Evolutionary conservation across 2,888 invertebrate species (phyloP), one percentile per base, ranked within the genome.

Genomic region (Mesorhabditis sp.): DNA sequence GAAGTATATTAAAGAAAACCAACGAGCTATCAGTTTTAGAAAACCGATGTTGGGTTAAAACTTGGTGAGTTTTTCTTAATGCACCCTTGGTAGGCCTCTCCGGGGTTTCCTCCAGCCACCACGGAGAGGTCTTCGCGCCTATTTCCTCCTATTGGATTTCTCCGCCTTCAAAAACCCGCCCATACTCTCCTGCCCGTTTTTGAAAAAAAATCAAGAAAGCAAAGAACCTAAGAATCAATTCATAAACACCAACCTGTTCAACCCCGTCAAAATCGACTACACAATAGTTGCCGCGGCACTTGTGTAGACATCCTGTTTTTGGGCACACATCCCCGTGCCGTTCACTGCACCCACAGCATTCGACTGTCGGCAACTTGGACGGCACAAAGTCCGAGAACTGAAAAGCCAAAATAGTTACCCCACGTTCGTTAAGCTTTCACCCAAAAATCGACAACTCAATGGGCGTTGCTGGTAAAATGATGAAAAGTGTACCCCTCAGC

Each of bases 311-410:
- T 41, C 75, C 72, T 15, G 76, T 74, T 61, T 77, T 69, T 13
- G 80, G 76, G 70, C 83, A 83, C 64, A 81, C 74, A 62, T 82
- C 81, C 42, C 83, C 84, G 64, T 79, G 71, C 62, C 74, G 74
- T 70, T 82, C 80, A n/a, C 79, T 78, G 72, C 84, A 85, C 63
- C 78, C 77, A 72, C 85, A 85, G 68, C 85, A 85, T 67, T 85
- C 82, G 43, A 85, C 74, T 43, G 76, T 74, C 50, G 84, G 84
- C 68, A 84, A 75, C 6, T 77, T 75, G 42, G 76, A 68, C n/a
- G 83, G 80, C 63, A 74, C 69, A 74, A 79, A 84, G 74, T 76
- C 77, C 72, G 80, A 76, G 74, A 85, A 65, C 81, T 82, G 74
- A 66, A 74, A 73, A 50, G 7, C 10, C 58, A 62, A n/a, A 28